Conservation (phyloP, 1,140 invertebrate genomes). For the Scaptomyza montana region DNA sequence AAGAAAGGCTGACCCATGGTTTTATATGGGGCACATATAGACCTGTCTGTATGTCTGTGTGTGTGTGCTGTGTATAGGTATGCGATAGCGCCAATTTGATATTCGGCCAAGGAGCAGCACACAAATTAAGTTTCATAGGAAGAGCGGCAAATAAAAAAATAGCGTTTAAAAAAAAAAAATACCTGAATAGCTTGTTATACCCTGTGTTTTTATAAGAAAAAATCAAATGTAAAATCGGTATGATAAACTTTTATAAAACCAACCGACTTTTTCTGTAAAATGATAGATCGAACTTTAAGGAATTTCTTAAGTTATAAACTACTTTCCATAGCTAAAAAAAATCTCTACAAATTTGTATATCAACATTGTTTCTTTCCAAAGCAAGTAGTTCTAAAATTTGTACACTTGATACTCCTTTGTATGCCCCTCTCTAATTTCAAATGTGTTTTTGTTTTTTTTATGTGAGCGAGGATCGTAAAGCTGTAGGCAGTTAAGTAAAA, state of each 20-base stretch:
- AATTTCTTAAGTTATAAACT: too few relatives aligned
- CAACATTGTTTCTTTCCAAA: too few relatives aligned
- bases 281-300: too few relatives aligned
- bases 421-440: neutral
- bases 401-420: neutral
- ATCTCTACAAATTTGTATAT: too few relatives aligned
- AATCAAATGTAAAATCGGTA: neutral
- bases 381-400: neutral
- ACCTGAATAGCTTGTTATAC: conserved; percentile 32
- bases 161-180: conserved; percentile 17
- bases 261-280: too few relatives aligned
- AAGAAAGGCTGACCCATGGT: conserved; percentile 52
- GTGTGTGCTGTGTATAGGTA: conserved; percentile 50
- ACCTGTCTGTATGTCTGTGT: conserved; percentile 9
- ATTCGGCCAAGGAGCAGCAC: conserved; percentile 67
- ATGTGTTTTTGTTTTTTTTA: conserved; percentile 15
- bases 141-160: conserved; percentile 41
- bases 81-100: conserved; percentile 81
- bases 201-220: neutral
- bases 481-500: conserved; percentile 18
- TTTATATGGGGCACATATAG: conserved; percentile 58
- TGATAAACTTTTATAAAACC: neutral
- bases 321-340: too few relatives aligned
- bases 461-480: conserved; percentile 40
- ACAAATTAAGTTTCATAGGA: conserved; percentile 81